Evolutionary conservation across 1,140 invertebrate species (phyloP).

Genomic region (Euglossa dilemma): DNA sequence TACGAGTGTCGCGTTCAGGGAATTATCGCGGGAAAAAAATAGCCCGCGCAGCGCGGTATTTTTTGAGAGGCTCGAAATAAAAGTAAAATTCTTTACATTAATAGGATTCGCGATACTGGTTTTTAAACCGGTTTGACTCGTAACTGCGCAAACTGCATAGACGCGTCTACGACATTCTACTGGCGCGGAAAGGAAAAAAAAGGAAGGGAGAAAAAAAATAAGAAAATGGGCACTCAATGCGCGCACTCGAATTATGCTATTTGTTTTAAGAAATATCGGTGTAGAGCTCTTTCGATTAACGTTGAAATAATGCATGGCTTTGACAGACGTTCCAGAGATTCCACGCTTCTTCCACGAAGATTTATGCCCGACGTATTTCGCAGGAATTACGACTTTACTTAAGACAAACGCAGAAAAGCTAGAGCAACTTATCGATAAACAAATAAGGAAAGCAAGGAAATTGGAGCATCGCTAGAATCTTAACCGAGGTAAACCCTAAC

Average conservation of each 20-base stretch:
- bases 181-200: no score
- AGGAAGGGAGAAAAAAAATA: slow-evolving; percentile 13
- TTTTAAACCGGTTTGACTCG: slow-evolving; percentile 32
- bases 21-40: background rate
- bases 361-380: no score
- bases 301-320: background rate
- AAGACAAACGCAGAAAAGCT: no score
- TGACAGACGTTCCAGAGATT: background rate
- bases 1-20: no score
- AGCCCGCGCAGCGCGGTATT: background rate
- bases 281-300: background rate
- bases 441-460: no score
- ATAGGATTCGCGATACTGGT: slow-evolving; percentile 23
- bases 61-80: background rate
- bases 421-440: no score
- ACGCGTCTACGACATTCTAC: slow-evolving; percentile 26
- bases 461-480: no score
- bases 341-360: background rate
- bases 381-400: no score
- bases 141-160: slow-evolving; percentile 21
- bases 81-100: slow-evolving; percentile 30
- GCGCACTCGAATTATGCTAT: background rate
- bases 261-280: background rate
- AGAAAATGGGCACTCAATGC: background rate
- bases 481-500: no score